These are phyloP conservation scores for Rapana venosa DNA, from an alignment of 2,888 invertebrate genomes.

Conservation along the genomic window DNA sequence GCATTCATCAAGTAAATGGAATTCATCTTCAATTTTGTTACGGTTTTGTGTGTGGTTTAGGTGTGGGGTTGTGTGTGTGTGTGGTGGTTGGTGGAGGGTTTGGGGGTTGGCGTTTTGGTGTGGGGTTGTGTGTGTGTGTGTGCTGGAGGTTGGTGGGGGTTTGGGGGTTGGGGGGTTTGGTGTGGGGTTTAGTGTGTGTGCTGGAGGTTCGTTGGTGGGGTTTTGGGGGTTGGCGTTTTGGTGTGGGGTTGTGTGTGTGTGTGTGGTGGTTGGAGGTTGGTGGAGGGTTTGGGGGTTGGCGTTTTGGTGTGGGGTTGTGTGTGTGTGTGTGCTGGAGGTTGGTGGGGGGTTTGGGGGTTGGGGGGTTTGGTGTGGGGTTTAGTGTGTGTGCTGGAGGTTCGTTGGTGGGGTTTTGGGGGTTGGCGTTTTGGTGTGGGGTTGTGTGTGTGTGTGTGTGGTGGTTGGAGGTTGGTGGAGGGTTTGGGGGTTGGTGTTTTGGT, in stretches of 20 bases:
- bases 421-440: no score
- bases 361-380: not conserved
- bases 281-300: no score
- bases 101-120: not conserved
- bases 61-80: not conserved
- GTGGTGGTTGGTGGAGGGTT: not conserved
- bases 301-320: not conserved
- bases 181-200: no score
- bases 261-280: no score
- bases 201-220: constrained; percentile 62
- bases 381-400: not conserved
- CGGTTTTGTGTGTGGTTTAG: not conserved
- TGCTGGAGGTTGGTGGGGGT: not conserved
- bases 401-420: no score
- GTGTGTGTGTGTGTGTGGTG: not conserved
- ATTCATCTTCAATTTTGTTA: no score
- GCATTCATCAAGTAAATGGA: no score
- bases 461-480: constrained; percentile 63
- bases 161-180: no score
- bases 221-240: not conserved
- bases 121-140: not conserved
- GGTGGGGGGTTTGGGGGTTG: not conserved
- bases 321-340: constrained; percentile 64
- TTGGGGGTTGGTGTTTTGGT: not conserved
- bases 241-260: not conserved